phyloP scores from a whole-genome alignment of 2,113 vertebrate genomes.

The Ceyx melanurus region DNA sequence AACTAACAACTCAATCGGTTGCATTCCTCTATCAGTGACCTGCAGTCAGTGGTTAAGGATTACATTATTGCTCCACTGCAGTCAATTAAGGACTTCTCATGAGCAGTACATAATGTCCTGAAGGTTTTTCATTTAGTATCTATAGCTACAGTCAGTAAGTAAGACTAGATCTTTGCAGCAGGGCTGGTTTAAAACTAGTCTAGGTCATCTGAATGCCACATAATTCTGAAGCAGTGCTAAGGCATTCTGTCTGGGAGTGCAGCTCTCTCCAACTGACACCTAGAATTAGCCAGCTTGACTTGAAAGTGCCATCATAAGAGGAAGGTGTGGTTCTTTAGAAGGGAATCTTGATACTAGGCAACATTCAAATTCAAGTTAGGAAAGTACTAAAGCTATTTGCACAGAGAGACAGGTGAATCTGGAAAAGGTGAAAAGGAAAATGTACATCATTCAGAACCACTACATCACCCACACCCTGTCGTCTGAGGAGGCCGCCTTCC shows the following conservation, averaged over 20 bases:
- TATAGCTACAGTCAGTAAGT: background rate
- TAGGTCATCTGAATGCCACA: background rate
- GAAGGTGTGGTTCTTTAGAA: background rate
- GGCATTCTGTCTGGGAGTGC: background rate
- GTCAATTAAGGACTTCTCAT: background rate
- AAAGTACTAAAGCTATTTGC: background rate
- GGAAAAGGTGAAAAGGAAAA: background rate
- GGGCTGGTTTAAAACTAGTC: background rate
- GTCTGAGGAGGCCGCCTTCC: background rate
- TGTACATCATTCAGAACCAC: background rate
- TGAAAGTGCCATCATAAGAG: background rate
- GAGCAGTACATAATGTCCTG: background rate
- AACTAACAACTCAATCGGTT: background rate
- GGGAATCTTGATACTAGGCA: background rate
- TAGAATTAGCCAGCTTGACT: background rate
- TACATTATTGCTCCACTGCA: background rate
- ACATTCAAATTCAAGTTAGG: background rate
- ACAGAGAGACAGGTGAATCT: background rate
- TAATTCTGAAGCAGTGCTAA: background rate
- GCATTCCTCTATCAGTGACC: background rate
- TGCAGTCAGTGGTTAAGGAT: background rate
- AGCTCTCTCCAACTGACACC: background rate
- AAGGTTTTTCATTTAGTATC: background rate
- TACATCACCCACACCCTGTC: slow-evolving; percentile 14
- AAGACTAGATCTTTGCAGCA: background rate